Evolutionary conservation across 2,888 invertebrate genomes (phyloP).

Genomic region (Graphium colonna): DNA sequence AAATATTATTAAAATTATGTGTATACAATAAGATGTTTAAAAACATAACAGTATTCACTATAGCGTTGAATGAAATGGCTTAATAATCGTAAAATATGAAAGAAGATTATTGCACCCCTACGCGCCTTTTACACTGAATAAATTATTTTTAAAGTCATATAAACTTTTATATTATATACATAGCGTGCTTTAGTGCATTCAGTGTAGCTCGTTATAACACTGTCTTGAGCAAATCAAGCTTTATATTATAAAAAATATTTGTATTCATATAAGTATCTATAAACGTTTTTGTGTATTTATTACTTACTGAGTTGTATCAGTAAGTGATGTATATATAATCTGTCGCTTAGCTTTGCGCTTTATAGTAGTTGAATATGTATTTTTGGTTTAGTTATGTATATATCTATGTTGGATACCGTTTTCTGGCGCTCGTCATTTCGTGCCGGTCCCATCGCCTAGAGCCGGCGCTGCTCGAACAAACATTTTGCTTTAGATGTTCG

Average conservation of each 20-base stretch:
- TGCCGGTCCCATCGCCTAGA: conserved; percentile 36
- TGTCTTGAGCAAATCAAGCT: neutral
- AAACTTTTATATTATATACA: neutral
- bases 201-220: neutral
- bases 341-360: conserved; percentile 1
- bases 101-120: neutral
- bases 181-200: neutral
- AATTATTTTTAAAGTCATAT: no score
- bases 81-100: neutral
- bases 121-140: neutral
- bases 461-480: conserved; percentile 33
- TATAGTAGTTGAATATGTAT: no score
- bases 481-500: conserved; percentile 36
- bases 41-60: neutral
- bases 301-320: neutral
- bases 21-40: neutral
- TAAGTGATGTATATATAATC: neutral
- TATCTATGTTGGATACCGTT: conserved; percentile 13
- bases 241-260: neutral
- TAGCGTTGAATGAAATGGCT: neutral
- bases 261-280: neutral
- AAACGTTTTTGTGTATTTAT: neutral
- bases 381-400: conserved; percentile 3
- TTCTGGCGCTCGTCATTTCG: conserved; percentile 27
- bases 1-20: no score